Base-by-base conservation (phyloP, 2,113 vertebrate genomes). In the Euleptes europaea region DNA sequence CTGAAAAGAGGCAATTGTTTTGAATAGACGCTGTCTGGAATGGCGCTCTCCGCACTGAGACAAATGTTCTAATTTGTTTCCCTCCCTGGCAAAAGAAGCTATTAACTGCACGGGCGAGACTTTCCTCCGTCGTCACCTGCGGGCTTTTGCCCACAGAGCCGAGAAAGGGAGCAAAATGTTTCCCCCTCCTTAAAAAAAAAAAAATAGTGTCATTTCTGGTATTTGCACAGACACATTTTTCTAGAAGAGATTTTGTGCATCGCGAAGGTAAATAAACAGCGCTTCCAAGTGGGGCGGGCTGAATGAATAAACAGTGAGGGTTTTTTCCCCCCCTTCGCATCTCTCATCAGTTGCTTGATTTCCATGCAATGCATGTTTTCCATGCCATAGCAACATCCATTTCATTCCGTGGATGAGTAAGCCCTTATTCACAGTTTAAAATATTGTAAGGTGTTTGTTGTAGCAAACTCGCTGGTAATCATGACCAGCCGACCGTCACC, bases 61-160 rank as follows among this genome's bases (percentile, higher is more conserved):
- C 65, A 66, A 13, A 78, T 38, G 83, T 67, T 44, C 67, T 79
- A 33, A 87, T 73, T 86, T 88, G 81, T 82, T 47, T 86, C 28
- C 28, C 17, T 83, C 78, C 81, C 80, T 75, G 88, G 90, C 90
- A 19, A 5, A 65, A 82, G 89, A 93, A 85, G 33, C 83, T 84
- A 74, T 78, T 80, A 77, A n/a, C 67, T 51, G 85, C 74, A 0
- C 86, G 85, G 84, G 77, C 78, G 78, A 47, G 75, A 3, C 80
- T 82, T 63, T 72, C 47, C 35, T 77, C 0, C 38, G 82, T 82
- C 78, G 86, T 23, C 79, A 51, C 84, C 80, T 38, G 74, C 75
- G 78, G 87, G 85, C 84, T 67, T 80, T 82, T 63, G 60, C 75
- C 89, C 87, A 85, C 73, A 77, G 33, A 87, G 87, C 86, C 66